Base-by-base conservation (phyloP, 2,888 invertebrate species). In the Cheilosia impressa region DNA sequence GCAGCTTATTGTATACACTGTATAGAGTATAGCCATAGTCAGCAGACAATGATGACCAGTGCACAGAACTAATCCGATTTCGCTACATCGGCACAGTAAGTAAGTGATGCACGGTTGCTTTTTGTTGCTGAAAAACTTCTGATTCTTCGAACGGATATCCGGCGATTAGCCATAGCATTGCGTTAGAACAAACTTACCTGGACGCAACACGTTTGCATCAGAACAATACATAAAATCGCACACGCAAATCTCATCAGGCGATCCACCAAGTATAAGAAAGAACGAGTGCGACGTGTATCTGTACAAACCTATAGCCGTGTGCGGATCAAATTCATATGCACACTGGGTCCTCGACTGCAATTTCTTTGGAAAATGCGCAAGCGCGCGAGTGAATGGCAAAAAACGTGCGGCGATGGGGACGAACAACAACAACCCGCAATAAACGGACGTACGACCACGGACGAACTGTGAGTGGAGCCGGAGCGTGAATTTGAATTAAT, bases 401-500 rank as follows among this genome's bases (percentile, higher is more conserved):
- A 47, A 50, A 41, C 41, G 31, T 34, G 31, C 17, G 24, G 22
- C 10, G 7, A 10, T 24, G 6, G 13, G 58, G 50, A 58, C n/a
- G 27, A 45, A 34, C 57, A 45, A 45, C 19, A 17, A 17, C n/a
- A 19, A 17, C 47, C 19, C 47, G 47, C 47, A 58, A 53, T 52
- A 50, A 68, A 60, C 22, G 68, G 55, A 68, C 79, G 9, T 63
- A 69, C 68, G 55, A 75, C 79, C 75, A 69, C 79, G 79, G 79
- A 84, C 79, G 53, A 55, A 69, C 63, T 65, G 50, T 63, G 84
- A 84, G 80, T 76, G 60, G 65, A 84, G 75, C 75, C 71, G 60
- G 65, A 84, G 75, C 75, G 79, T 75, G 79, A 84, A 84, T 84
- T 84, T 80, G 84, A 84, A 84, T 84, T 80, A 84, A 84, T 84